These are phyloP conservation scores for Taenaris catops DNA, from an alignment of 2,888 invertebrate species.

Conservation along the genomic window DNA sequence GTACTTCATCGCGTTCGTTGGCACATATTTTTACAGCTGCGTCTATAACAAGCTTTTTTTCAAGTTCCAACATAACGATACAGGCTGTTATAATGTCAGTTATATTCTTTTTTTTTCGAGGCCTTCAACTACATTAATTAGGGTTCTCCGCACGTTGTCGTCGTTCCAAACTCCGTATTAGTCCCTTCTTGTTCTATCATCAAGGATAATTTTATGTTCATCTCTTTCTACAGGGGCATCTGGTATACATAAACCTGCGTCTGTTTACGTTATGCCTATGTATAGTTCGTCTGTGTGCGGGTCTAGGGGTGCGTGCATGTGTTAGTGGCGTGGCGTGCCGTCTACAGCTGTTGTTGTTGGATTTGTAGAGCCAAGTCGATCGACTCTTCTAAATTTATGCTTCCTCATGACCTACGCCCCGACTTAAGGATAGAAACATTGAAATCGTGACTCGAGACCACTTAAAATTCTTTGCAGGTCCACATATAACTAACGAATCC, in stretches of 20 bases:
- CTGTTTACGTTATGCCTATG: constrained; percentile 67
- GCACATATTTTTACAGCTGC: constrained; percentile 35
- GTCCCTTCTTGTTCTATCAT: constrained; percentile 50
- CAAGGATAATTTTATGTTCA: constrained; percentile 41
- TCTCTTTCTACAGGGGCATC: constrained; percentile 74
- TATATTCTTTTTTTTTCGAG: constrained; percentile 54
- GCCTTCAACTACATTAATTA: constrained; percentile 73
- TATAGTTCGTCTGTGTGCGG: constrained; percentile 31
- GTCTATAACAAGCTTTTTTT: constrained; percentile 26
- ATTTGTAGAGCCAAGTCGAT: constrained; percentile 58
- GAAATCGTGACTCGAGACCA: constrained; percentile 39
- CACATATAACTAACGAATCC: constrained; percentile 40
- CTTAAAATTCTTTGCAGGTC: constrained; percentile 52
- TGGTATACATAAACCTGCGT: constrained; percentile 74
- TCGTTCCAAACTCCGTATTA: constrained; percentile 54
- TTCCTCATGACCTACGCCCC: constrained; percentile 71
- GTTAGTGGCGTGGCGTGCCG: constrained; percentile 56
- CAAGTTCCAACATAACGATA: constrained; percentile 26
- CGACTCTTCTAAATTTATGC: constrained; percentile 72
- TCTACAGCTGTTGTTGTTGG: constrained; percentile 77
- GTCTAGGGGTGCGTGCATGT: constrained; percentile 64
- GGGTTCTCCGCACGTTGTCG: constrained; percentile 65
- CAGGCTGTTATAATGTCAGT: constrained; percentile 32
- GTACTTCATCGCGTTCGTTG: constrained; percentile 16
- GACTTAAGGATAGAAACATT: constrained; percentile 42